Evolutionary conservation across 2,888 invertebrate species (phyloP).

Genomic region (Dicycla oo): DNA sequence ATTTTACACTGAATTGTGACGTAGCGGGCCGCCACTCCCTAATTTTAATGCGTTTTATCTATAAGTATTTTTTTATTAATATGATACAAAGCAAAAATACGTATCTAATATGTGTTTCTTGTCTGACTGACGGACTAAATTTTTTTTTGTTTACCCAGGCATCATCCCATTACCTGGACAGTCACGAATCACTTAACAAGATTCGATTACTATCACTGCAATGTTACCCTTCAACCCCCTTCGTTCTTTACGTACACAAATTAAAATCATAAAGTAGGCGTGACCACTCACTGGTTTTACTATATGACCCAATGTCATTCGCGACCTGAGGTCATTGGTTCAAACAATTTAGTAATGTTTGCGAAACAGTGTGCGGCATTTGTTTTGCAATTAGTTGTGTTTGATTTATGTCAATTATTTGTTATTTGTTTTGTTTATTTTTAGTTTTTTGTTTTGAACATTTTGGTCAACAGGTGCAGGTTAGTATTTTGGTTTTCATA

Average conservation of each 20-base stretch:
- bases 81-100: too few species aligned
- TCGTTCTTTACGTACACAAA: conserved; percentile 43
- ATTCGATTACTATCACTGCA: conserved; percentile 1
- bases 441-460: background rate
- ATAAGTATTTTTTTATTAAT: too few species aligned
- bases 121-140: too few species aligned
- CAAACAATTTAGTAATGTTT: conserved; percentile 9
- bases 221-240: background rate
- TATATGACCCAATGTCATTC: conserved; percentile 39
- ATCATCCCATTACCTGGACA: background rate
- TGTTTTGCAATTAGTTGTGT: conserved; percentile 10
- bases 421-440: conserved; percentile 3
- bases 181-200: background rate
- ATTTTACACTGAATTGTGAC: too few species aligned
- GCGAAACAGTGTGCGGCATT: background rate
- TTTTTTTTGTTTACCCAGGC: too few species aligned
- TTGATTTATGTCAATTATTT: background rate
- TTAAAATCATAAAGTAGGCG: conserved; percentile 26
- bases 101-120: too few species aligned
- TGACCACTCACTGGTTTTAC: conserved; percentile 37
- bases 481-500: too few species aligned
- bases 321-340: conserved; percentile 48
- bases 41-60: too few species aligned
- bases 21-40: too few species aligned
- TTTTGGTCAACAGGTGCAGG: background rate